A percentile compares a stretch with the other conserved stretches of the same genome.
These are phyloP conservation scores for Steinernema carpocapsae DNA, from an alignment of 2,888 invertebrate genomes.

Conservation along the genomic window DNA sequence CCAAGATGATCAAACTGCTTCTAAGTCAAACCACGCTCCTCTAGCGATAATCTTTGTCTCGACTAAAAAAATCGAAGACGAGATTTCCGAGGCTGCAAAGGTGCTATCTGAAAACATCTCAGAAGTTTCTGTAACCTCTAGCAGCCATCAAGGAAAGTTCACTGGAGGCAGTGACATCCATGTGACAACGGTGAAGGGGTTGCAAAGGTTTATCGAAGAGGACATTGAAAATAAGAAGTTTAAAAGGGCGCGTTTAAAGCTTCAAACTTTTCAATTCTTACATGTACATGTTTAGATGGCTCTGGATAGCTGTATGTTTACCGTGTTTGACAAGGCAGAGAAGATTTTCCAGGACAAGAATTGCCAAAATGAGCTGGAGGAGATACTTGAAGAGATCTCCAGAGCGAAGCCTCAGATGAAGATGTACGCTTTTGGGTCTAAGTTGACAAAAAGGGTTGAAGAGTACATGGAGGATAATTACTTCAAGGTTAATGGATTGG, in stretches of 20 bases:
- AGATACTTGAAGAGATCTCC: background rate
- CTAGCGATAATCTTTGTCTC: background rate
- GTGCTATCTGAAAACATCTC: background rate
- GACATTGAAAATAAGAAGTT: background rate
- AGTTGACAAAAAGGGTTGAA: background rate
- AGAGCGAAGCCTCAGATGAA: background rate
- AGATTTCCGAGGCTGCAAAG: background rate
- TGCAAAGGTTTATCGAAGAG: background rate
- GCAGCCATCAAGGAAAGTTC: background rate
- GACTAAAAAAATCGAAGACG: background rate
- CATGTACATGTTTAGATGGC: background rate
- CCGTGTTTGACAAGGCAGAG: background rate
- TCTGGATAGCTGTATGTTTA: background rate
- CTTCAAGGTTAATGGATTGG: background rate
- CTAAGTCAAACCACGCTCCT: background rate
- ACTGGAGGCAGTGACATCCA: background rate
- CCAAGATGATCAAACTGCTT: too few relatives aligned
- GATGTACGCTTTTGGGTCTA: conserved; percentile 2
- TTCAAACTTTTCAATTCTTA: too few relatives aligned
- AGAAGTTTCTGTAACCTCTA: background rate
- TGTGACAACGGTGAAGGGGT: background rate
- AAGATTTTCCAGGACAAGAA: background rate
- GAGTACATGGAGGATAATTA: background rate
- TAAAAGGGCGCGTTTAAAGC: background rate
- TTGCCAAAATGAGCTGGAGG: background rate